These are phyloP conservation scores for Ganaspis sp. DNA, from an alignment of 1,140 invertebrate species.

Conservation along the genomic window DNA sequence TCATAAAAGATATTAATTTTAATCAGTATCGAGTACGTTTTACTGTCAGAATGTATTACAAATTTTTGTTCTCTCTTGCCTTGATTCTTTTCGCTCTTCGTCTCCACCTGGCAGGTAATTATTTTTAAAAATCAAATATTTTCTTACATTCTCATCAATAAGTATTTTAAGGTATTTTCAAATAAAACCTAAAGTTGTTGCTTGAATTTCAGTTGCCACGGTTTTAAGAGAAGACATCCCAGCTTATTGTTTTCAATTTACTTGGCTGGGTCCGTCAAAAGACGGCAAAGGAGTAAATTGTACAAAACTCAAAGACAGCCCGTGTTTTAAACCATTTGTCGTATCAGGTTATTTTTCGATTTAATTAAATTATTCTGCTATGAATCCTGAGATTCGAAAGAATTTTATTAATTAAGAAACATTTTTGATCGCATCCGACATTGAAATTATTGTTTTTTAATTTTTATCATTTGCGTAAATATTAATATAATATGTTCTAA, in stretches of 20 bases:
- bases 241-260: slow-evolving; percentile 49
- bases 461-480: slow-evolving; percentile 9
- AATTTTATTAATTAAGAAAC: too few relatives aligned
- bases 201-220: slow-evolving; percentile 33
- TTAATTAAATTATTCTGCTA: slow-evolving; percentile 26
- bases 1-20: not conserved
- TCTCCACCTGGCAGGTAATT: not conserved
- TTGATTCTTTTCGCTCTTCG: not conserved
- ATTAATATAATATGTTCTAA: slow-evolving; percentile 16
- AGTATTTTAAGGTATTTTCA: too few relatives aligned
- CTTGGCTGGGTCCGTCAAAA: slow-evolving; percentile 36
- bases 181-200: too few relatives aligned
- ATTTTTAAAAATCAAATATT: too few relatives aligned
- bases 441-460: not conserved
- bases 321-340: slow-evolving; percentile 46
- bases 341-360: not conserved
- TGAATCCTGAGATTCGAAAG: too few relatives aligned
- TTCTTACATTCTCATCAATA: too few relatives aligned
- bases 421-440: too few relatives aligned
- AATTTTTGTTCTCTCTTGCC: not conserved
- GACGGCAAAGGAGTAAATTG: slow-evolving; percentile 40
- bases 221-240: slow-evolving; percentile 31
- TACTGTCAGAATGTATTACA: not conserved
- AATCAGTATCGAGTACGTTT: not conserved
- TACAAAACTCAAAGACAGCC: slow-evolving; percentile 32